phyloP scores from a whole-genome alignment of 2,888 invertebrate genomes.

The Limnephilus auricula region DNA sequence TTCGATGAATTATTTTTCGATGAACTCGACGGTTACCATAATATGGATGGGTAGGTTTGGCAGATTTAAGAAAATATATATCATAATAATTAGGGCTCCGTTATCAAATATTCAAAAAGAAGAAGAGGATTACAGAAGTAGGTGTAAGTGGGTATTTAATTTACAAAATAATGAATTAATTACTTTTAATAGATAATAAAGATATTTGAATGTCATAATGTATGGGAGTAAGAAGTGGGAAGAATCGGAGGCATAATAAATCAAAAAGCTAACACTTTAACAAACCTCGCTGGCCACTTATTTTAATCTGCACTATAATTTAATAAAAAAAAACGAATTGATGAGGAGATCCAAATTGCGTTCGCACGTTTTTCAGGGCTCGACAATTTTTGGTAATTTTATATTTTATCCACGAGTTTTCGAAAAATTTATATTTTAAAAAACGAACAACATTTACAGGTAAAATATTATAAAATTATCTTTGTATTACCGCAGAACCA shows the following conservation, averaged over 20 bases:
- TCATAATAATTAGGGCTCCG: too few species aligned
- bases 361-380: constrained; percentile 53
- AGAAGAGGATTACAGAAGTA: too few species aligned
- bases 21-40: too few species aligned
- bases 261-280: constrained; percentile 28
- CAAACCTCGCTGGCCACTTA: constrained; percentile 50
- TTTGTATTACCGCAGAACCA: too few species aligned
- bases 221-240: background rate
- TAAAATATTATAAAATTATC: too few species aligned
- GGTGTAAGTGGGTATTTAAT: too few species aligned
- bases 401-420: background rate
- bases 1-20: too few species aligned
- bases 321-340: constrained; percentile 62
- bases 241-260: background rate
- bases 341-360: constrained; percentile 57
- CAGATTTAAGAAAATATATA: too few species aligned
- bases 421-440: background rate
- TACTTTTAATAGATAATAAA: background rate
- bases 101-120: too few species aligned
- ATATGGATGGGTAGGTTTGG: too few species aligned
- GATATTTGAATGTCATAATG: background rate
- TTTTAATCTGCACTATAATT: constrained; percentile 62
- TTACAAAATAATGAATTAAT: too few species aligned
- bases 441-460: too few species aligned
- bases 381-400: constrained; percentile 16